Percentiles rank a stretch among this genome's conserved stretches.
These are phyloP conservation scores for Phymanthus crucifer DNA, from an alignment of 92 coral and sea anemone genomes.

Conservation along the genomic window DNA sequence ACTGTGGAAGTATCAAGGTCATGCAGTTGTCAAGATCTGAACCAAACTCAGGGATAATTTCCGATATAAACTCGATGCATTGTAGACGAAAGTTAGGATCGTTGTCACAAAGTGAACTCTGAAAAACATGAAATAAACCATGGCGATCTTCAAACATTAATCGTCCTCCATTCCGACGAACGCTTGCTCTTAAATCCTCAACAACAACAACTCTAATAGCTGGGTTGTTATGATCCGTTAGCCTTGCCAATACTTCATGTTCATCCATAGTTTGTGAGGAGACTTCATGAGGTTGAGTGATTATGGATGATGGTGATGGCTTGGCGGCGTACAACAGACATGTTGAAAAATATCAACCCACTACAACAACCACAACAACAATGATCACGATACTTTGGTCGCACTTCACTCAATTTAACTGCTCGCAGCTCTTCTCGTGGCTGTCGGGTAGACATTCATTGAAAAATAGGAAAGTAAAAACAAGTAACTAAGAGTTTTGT, in stretches of 20 bases:
- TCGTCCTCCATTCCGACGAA: slow-evolving; percentile 97
- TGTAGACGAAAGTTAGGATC: slow-evolving; percentile 85
- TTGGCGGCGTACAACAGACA: slow-evolving; percentile 80
- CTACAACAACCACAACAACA: slow-evolving; percentile 66
- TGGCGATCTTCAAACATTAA: slow-evolving; percentile 92
- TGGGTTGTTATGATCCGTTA: slow-evolving; percentile 74
- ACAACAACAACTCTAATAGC: slow-evolving; percentile 84
- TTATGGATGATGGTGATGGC: slow-evolving; percentile 93
- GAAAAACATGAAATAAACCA: slow-evolving; percentile 86
- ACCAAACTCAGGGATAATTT: slow-evolving; percentile 94
- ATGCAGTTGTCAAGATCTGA: slow-evolving; percentile 90
- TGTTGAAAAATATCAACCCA: slow-evolving; percentile 47
- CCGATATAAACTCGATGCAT: slow-evolving; percentile 90
- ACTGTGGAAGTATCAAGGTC: slow-evolving; percentile 87
- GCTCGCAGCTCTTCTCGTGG: slow-evolving; percentile 10
- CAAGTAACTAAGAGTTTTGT: slow-evolving; percentile 28
- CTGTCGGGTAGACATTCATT: slow-evolving; percentile 37
- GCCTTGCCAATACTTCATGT: slow-evolving; percentile 86
- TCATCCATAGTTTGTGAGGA: slow-evolving; percentile 85
- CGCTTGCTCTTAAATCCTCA: slow-evolving; percentile 83
- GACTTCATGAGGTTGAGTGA: slow-evolving; percentile 96
- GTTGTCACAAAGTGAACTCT: slow-evolving; percentile 79
- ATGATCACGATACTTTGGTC: not conserved
- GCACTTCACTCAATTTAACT: not conserved
- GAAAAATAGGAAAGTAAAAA: slow-evolving; percentile 28